Base-by-base conservation (phyloP, 2,888 invertebrate genomes). In the Rhaphigaster nebulosa region DNA sequence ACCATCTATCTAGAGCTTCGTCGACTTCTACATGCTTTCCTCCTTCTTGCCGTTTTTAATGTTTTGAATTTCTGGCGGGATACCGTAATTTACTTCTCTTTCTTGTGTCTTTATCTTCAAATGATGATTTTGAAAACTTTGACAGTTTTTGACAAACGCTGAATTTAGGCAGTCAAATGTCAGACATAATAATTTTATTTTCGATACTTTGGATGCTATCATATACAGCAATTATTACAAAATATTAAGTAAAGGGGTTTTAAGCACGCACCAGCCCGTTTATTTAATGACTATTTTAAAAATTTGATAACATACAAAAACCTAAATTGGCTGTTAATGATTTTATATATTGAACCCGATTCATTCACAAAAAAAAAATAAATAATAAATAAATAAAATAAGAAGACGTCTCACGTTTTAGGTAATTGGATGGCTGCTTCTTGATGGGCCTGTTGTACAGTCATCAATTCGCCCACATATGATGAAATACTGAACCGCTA, bases 401-500 rank as follows among this genome's bases (percentile, higher is more conserved):
- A 34, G 3, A 70, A 20, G 8, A 65, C 38, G 34, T 34, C 70
- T 70, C 38, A 70, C 70, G 20, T 34, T 70, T 65, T 65, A 29
- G 65, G 29, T 70, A 4, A n/a, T 34, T 34, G 23, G 34, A 34
- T 34, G 34, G 18, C 34, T 70, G 12, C 70, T 34, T 70, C 20
- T 70, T 34, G 6, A 20, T 70, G 3, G 26, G n/a, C 41, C 12
- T 84, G n/a, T 13, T 84, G 45, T 26, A 0, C 13, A 34, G 8
- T 45, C 84, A 84, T 84, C 12, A 45, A 84, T 45, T 26, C 45
- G 45, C 45, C 41, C 84, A 41, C 84, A 1, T 45, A 45, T 84
- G 84, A 45, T 45, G 84, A 45, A 84, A 84, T 38, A 84, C 70
- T 70, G 84, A 20, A 84, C 84, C 45, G 13, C 84, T 26, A 45